These are phyloP conservation scores for Cerastis rubricosa DNA, from an alignment of 2,888 invertebrate genomes.

Conservation along the genomic window DNA sequence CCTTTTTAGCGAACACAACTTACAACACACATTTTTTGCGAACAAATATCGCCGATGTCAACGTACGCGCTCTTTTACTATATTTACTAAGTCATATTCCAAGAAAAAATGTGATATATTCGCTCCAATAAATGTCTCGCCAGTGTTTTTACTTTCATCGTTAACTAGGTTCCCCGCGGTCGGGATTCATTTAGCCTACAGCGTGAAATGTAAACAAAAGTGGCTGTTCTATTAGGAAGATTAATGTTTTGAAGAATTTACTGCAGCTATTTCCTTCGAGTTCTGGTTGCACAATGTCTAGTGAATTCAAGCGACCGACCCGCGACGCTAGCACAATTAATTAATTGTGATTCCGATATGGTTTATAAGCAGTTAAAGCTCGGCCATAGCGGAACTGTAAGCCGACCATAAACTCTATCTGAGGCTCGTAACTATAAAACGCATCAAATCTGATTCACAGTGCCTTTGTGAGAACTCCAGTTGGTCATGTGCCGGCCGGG, in stretches of 20 bases:
- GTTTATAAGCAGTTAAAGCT: conserved; percentile 72
- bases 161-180: conserved; percentile 56
- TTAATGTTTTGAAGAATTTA: conserved; percentile 51
- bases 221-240: conserved; percentile 45
- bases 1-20: conserved; percentile 89
- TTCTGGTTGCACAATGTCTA: conserved; percentile 46
- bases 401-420: conserved; percentile 81
- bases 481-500: conserved; percentile 77
- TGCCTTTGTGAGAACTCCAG: conserved; percentile 81
- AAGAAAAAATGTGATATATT: conserved; percentile 71
- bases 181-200: conserved; percentile 54
- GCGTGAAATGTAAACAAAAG: conserved; percentile 59
- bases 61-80: conserved; percentile 80
- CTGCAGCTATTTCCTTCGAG: conserved; percentile 29
- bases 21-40: conserved; percentile 88
- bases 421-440: conserved; percentile 83
- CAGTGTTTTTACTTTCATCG: conserved; percentile 57
- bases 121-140: conserved; percentile 69
- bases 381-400: conserved; percentile 72
- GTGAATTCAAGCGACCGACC: conserved; percentile 39
- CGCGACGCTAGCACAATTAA: conserved; percentile 56
- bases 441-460: conserved; percentile 84
- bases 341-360: conserved; percentile 71
- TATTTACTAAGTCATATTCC: conserved; percentile 76
- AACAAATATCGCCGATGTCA: conserved; percentile 86